phyloP scores from a whole-genome alignment of 2,113 vertebrate species.

The Salvelinus namaycush region DNA sequence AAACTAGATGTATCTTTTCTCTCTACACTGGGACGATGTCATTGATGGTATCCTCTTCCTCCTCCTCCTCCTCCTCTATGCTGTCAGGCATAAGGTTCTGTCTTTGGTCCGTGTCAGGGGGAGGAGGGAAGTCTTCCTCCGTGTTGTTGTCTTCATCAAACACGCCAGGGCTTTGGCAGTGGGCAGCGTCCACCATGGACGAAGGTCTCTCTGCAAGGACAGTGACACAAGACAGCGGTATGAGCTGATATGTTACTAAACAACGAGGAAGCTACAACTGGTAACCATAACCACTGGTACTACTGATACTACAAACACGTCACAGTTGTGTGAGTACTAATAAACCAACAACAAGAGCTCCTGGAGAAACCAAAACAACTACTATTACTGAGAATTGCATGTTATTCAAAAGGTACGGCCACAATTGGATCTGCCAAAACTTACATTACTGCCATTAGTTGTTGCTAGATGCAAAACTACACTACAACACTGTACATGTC shows the following conservation, averaged over 20 bases:
- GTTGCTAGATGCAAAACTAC: too few relatives aligned
- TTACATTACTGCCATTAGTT: background rate
- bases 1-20: background rate
- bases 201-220: conserved; percentile 21
- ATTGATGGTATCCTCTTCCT: background rate
- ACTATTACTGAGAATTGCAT: background rate
- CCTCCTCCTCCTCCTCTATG: background rate
- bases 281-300: too few relatives aligned
- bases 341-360: too few relatives aligned
- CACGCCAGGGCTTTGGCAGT: conserved; percentile 68
- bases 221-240: conserved; percentile 5
- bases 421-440: background rate
- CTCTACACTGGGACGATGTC: background rate
- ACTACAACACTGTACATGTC: too few relatives aligned
- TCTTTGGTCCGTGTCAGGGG: conserved; percentile 56
- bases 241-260: background rate
- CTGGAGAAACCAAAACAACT: too few relatives aligned
- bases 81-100: conserved; percentile 72
- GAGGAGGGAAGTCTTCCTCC: conserved; percentile 50
- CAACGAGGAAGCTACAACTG: too few relatives aligned
- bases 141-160: conserved; percentile 62
- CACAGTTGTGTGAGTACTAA: too few relatives aligned
- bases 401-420: background rate
- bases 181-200: conserved; percentile 60
- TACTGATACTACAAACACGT: too few relatives aligned